Base-by-base conservation (phyloP, 2,888 invertebrate genomes). In the Leptopilina syphax region DNA sequence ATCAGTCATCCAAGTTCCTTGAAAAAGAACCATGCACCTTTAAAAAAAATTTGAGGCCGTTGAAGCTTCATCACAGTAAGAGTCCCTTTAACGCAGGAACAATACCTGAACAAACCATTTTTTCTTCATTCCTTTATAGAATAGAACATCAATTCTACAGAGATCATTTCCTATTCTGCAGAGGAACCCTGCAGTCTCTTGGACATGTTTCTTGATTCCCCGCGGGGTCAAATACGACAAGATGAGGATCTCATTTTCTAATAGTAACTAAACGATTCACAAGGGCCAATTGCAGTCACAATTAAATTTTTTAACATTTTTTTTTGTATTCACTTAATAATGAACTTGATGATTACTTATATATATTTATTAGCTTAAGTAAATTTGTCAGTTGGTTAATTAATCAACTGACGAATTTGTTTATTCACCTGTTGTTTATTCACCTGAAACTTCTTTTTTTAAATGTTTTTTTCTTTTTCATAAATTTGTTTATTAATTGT, bases 11-110 rank as follows among this genome's bases (percentile, higher is more conserved):
- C 78, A 13, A 83, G 79, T 85, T 86, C 86, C 81, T 76, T 83
- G 85, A 85, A 86, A 70, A 65, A 77, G 76, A 79, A 60, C 65
- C 27, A 60, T 34, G 65, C 82, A 47, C 13, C 24, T 77, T 66
- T 65, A 77, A 81, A 44, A 18, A 81, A 81, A 83, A 70, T 34
- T 82, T 79, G 73, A 73, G 82, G 77, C 80, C 79, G 80, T 83
- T 83, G 84, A 85, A 86, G 83, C 85, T 50, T 87, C 87, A 86
- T 88, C 85, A 85, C 84, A 86, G 84, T 88, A 88, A 88, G 87
- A 84, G 85, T 82, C 86, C 86, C 83, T 88, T 88, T 85, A 87
- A 86, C 87, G 83, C 84, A 82, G 82, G 86, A 85, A 88, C 88
- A 88, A 88, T 85, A 81, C 79, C 12, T 41, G 44, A 44, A 5